These are phyloP conservation scores for Aricia artaxerxes DNA, from an alignment of 2,888 invertebrate genomes.

Conservation along the genomic window DNA sequence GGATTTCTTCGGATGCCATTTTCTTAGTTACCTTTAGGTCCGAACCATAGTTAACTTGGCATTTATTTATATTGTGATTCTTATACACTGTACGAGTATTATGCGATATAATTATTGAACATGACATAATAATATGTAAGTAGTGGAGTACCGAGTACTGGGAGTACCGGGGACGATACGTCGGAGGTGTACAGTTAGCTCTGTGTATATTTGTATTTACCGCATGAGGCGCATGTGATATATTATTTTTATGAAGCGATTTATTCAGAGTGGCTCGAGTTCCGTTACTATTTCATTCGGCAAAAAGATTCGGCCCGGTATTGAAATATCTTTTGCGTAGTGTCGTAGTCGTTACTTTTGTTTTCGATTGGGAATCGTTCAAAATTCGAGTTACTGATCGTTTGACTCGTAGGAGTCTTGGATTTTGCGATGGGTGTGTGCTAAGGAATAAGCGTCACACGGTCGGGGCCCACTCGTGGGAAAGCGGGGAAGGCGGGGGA, in stretches of 20 bases:
- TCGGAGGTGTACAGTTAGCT: constrained; percentile 66
- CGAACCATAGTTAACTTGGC: constrained; percentile 76
- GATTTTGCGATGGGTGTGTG: constrained; percentile 62
- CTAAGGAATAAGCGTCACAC: constrained; percentile 45
- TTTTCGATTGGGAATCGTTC: constrained; percentile 54
- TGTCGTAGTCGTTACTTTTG: constrained; percentile 43
- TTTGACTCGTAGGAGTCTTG: constrained; percentile 48
- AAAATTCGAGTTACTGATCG: constrained; percentile 58
- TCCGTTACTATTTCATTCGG: constrained; percentile 73
- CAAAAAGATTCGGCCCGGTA: constrained; percentile 60
- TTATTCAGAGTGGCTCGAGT: constrained; percentile 77
- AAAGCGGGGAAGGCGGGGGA: constrained; percentile 53
- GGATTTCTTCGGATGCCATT: constrained; percentile 74
- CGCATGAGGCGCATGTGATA: constrained; percentile 59
- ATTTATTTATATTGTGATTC: constrained; percentile 76
- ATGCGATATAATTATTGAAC: constrained; percentile 63
- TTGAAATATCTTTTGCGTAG: constrained; percentile 44
- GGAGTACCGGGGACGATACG: constrained; percentile 60
- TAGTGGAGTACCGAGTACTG: constrained; percentile 66
- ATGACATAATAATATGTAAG: constrained; percentile 67
- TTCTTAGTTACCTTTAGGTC: constrained; percentile 77
- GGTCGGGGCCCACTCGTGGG: constrained; percentile 43
- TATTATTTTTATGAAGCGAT: constrained; percentile 65
- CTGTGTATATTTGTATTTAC: constrained; percentile 67
- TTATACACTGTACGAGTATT: constrained; percentile 71